Conservation (phyloP, 2,113 vertebrate genomes). For the Thymallus thymallus region DNA sequence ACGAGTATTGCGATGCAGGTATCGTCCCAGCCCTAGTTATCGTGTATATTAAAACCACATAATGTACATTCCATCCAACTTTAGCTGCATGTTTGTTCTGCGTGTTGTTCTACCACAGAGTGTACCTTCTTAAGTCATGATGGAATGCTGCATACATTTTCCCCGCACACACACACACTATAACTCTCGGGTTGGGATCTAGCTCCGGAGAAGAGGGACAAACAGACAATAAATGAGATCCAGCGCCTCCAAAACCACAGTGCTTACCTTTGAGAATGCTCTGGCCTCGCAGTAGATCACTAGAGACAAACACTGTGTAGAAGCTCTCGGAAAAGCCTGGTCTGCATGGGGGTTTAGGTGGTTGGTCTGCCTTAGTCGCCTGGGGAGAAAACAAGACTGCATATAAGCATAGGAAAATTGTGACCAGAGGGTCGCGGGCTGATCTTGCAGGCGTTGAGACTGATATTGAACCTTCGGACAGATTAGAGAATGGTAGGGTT, state of each 20-base stretch:
- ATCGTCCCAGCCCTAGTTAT: no score
- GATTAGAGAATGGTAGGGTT: no score
- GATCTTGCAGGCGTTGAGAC: conserved; percentile 42
- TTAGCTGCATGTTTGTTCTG: background rate
- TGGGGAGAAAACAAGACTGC: conserved; percentile 53
- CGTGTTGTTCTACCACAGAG: conserved; percentile 3
- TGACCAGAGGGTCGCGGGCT: conserved; percentile 41
- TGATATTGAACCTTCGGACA: conserved; percentile 25
- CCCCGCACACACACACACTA: conserved; percentile 15
- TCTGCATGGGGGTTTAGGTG: conserved; percentile 64
- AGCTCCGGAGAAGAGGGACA: conserved; percentile 22
- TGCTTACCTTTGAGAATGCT: conserved; percentile 77
- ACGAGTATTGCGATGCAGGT: no score
- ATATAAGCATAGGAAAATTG: conserved; percentile 57
- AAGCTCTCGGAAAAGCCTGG: conserved; percentile 80
- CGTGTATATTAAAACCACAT: no score
- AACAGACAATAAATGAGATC: conserved; percentile 41
- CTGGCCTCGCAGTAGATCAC: conserved; percentile 70
- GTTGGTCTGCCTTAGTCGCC: conserved; percentile 69
- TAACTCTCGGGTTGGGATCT: conserved; percentile 19
- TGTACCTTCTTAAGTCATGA: conserved; percentile 28
- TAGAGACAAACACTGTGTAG: conserved; percentile 78
- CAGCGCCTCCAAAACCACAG: conserved; percentile 44
- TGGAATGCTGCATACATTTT: conserved; percentile 6
- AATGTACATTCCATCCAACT: no score